These are phyloP conservation scores for Pogona vitticeps DNA, from an alignment of 2,113 vertebrate species.

Conservation along the genomic window DNA sequence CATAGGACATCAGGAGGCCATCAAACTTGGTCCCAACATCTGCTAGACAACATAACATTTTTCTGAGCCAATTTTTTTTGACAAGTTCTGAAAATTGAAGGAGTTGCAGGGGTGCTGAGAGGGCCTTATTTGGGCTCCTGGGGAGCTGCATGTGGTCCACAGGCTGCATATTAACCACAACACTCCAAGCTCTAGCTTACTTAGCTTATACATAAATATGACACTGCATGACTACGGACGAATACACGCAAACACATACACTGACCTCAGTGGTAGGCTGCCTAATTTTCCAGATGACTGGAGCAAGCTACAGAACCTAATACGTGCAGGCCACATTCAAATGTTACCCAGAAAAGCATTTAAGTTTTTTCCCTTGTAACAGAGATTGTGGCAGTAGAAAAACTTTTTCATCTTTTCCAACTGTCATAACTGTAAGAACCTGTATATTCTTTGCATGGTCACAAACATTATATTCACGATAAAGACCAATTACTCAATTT, in stretches of 20 bases:
- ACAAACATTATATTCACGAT: neutral
- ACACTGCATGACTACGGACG: no score
- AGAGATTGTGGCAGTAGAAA: neutral
- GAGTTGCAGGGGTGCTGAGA: no score
- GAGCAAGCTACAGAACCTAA: neutral
- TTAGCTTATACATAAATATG: no score
- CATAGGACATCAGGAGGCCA: no score
- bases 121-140: no score
- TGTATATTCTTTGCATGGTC: constrained; percentile 1
- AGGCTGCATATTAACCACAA: no score
- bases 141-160: no score
- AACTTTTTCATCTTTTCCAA: neutral
- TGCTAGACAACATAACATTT: neutral
- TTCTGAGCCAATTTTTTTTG: no score
- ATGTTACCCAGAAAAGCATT: no score
- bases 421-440: neutral
- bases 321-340: no score
- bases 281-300: neutral
- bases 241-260: neutral
- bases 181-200: no score
- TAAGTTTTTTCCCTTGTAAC: no score
- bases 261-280: neutral
- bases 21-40: neutral
- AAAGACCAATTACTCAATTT: neutral
- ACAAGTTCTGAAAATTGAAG: neutral